These are phyloP conservation scores for Podarcis siculus DNA, from an alignment of 2,797 vertebrate species.

Conservation along the genomic window DNA sequence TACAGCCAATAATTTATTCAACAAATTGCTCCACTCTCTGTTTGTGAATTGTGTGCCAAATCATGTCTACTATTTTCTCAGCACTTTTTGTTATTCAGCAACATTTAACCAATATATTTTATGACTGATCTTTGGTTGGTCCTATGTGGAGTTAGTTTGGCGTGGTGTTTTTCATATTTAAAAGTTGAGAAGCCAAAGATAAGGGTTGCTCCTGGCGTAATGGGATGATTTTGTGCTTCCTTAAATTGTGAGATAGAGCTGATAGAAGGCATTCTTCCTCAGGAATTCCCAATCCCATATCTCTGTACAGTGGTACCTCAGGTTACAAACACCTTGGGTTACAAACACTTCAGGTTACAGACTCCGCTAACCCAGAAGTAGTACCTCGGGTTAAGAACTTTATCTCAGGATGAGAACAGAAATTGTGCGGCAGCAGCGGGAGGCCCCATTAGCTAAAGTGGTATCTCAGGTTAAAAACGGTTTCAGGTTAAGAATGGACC, in stretches of 20 bases:
- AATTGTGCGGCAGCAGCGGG: too few species aligned
- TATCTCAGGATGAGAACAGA: too few species aligned
- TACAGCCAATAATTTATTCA: constrained; percentile 30
- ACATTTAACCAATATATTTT: constrained; percentile 11
- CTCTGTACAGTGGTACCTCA: too few species aligned
- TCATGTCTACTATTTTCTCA: not conserved
- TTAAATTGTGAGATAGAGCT: not conserved
- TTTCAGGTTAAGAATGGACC: too few species aligned
- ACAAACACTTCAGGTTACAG: too few species aligned
- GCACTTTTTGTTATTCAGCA: constrained; percentile 35
- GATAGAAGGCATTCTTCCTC: not conserved
- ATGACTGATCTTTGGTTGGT: not conserved
- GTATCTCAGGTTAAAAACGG: too few species aligned
- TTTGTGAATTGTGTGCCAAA: constrained; percentile 41
- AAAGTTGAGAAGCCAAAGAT: not conserved
- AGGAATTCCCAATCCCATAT: not conserved
- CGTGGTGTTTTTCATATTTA: not conserved
- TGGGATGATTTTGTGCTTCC: not conserved
- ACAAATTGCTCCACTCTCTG: constrained; percentile 24
- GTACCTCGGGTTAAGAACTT: too few species aligned
- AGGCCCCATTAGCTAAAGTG: too few species aligned
- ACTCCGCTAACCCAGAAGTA: too few species aligned
- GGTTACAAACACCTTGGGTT: too few species aligned
- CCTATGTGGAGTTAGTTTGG: not conserved
- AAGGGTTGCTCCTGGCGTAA: not conserved